phyloP scores from a whole-genome alignment of 2,797 vertebrate species.

The Chiloscyllium punctatum region DNA sequence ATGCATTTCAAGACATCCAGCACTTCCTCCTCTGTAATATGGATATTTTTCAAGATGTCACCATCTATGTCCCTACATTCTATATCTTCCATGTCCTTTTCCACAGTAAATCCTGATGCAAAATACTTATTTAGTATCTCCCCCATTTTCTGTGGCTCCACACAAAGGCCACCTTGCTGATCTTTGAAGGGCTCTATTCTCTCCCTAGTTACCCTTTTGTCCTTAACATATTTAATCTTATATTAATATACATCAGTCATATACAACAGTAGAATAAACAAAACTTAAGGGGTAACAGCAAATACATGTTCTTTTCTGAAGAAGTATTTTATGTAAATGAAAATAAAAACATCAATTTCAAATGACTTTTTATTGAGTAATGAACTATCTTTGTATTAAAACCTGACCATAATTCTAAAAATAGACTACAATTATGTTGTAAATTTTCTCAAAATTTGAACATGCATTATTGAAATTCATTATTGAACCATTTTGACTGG shows the following conservation, averaged over 20 bases:
- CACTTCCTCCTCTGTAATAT: too few relatives aligned
- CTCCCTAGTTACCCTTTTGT: too few relatives aligned
- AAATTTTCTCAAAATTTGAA: not conserved
- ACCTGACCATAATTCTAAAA: not conserved
- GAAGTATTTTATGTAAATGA: not conserved
- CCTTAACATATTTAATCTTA: too few relatives aligned
- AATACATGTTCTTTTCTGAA: not conserved
- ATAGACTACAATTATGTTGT: not conserved
- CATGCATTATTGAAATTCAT: not conserved
- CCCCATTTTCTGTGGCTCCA: too few relatives aligned
- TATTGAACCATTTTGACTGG: not conserved
- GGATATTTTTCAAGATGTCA: too few relatives aligned
- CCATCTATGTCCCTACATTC: too few relatives aligned
- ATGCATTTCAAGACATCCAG: too few relatives aligned
- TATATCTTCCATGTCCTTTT: too few relatives aligned
- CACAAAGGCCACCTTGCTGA: too few relatives aligned
- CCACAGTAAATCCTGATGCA: too few relatives aligned
- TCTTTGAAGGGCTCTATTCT: too few relatives aligned
- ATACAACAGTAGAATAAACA: not conserved
- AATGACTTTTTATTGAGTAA: not conserved
- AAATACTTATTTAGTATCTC: too few relatives aligned
- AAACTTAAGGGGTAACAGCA: not conserved
- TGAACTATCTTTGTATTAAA: not conserved
- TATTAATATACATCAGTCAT: not conserved
- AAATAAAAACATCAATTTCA: not conserved